Base-by-base conservation (phyloP, 2,888 invertebrate genomes). In the Lycia hirtaria region DNA sequence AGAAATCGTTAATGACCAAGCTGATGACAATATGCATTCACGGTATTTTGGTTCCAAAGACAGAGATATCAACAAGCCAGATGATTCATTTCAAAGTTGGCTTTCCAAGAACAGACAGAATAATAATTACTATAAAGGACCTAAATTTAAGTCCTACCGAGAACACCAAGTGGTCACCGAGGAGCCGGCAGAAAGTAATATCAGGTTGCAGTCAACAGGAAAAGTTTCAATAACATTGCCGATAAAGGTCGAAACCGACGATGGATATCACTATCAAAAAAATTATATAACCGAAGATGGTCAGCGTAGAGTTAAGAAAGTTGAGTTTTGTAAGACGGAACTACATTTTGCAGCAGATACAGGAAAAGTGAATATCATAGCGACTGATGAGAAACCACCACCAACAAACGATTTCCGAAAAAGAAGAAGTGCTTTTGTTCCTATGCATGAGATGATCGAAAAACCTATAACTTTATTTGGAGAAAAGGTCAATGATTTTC, bases 261-360 rank as follows among this genome's bases (percentile, higher is more conserved):
- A 76, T 51, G 79, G 79, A 26, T 69, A 73, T 50, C 69, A 73
- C 60, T 67, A 65, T 68, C 83, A 64, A 64, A 79, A 65, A 62
- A 75, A 56, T 60, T 80, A 75, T 48, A 59, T 37, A 0, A 83
- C 75, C 59, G 90, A 90, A 56, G 88, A 88, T 37, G 70, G 62
- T 55, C 91, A 91, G 43, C 88, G 91, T 68, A 93, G 91, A 76
- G 88, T 93, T 1, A 96, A 96, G 79, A 96, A 94, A 83, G 97
- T 97, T 0, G 97, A 95, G 73, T 97, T 97, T 82, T 96, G 96
- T 77, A 97, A 97, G 88, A 97, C 97, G 0, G 97, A 97, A 87
- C 94, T 97, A 20, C 97, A 97, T 81, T 97, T 97, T 79, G 95
- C 96, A 0, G 96, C 96, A 12, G 97, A 97, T 77, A 96, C 96